Base-by-base conservation (phyloP, 1,140 invertebrate genomes). In the Helicorthomorpha holstii region DNA sequence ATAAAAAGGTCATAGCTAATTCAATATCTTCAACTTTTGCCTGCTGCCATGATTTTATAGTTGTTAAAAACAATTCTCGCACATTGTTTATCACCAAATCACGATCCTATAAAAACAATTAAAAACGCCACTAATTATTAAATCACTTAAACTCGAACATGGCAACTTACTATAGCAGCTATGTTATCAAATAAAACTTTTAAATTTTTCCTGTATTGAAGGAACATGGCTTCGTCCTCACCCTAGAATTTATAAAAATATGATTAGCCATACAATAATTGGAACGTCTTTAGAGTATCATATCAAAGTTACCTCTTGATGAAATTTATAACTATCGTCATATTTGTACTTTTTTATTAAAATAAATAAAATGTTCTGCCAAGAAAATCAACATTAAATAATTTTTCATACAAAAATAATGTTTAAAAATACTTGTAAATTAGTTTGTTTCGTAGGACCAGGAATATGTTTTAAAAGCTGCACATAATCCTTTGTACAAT, bases 171-270 rank as follows among this genome's bases (percentile, higher is more conserved):
- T 50, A 75, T 54, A 3, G 62, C 61, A 41, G 68, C 68, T 34
- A 77, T 55, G 56, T 76, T 76, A 57, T 74, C 75, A 59, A 76
- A 74, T 2, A 77, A 60, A 4, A 72, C 64, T 61, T 74, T 75
- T 23, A 75, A 56, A 47, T 73, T 70, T 60, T 77, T 76, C 52
- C 75, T 66, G 58, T 69, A 73, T 52, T 74, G 72, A 49, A 67
- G 59, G 63, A 78, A 77, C 59, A 66, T 66, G 16, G 73, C 73
- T 62, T 77, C 75, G 51, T 77, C 74, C 60, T 75, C 72, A 10
- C 73, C 74, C 63, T 69, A 49, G n/a, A n/a, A n/a, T n/a, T n/a
- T n/a, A n/a, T n/a, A n/a, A n/a, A n/a, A n/a, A n/a, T n/a, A n/a
- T n/a, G n/a, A n/a, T n/a, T n/a, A n/a, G n/a, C n/a, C n/a, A n/a